Conservation (phyloP, 2,797 vertebrate genomes). For the Cygnus olor region DNA sequence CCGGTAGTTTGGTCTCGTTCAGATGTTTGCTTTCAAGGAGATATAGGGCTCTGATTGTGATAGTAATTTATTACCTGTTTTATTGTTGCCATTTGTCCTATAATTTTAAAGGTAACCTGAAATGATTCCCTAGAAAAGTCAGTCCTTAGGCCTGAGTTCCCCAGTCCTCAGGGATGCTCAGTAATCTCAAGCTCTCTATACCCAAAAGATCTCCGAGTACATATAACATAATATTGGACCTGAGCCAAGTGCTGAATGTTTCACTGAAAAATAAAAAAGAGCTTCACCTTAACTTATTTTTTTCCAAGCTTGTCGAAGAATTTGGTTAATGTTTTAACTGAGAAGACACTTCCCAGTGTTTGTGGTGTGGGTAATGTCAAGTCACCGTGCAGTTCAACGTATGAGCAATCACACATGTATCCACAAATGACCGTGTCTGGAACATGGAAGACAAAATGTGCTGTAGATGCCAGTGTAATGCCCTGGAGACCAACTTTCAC, state of each 20-base stretch:
- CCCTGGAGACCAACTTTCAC: neutral
- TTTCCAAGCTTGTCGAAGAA: neutral
- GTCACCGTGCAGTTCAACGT: neutral
- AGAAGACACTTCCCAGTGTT: neutral
- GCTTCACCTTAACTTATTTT: neutral
- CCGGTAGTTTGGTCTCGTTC: constrained; percentile 39
- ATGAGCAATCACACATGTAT: neutral
- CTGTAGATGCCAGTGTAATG: neutral
- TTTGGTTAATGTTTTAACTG: neutral
- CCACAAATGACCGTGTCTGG: neutral
- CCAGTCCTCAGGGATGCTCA: neutral
- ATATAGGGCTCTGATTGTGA: neutral
- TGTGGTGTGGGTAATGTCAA: neutral
- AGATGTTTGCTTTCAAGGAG: constrained; percentile 9
- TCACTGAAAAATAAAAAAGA: neutral
- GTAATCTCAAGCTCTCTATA: neutral
- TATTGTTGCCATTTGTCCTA: constrained; percentile 17
- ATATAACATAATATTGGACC: neutral
- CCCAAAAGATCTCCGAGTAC: neutral
- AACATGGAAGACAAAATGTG: neutral
- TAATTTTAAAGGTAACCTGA: constrained; percentile 44
- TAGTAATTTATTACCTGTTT: constrained; percentile 51
- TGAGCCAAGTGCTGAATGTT: neutral
- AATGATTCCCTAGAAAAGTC: neutral
- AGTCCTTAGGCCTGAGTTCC: constrained; percentile 3